Conservation (phyloP, 2,888 invertebrate species). For the Harpalus rufipes region DNA sequence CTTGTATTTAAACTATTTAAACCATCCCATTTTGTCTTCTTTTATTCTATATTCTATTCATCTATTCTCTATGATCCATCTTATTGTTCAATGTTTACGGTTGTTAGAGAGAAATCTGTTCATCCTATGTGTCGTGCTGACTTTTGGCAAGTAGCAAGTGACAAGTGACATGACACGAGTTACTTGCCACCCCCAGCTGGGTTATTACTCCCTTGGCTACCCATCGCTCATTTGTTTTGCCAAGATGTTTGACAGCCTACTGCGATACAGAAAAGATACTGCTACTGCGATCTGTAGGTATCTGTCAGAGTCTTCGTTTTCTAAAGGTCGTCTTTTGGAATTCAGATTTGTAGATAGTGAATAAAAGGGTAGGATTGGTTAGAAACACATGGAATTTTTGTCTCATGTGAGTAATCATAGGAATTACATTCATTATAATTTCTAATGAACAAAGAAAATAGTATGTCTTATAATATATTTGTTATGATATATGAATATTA, state of each 20-base stretch:
- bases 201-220: neutral
- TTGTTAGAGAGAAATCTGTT: neutral
- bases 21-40: no score
- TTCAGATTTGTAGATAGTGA: no score
- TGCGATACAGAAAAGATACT: neutral
- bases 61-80: no score
- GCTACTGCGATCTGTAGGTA: neutral
- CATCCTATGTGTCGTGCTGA: neutral
- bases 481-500: neutral
- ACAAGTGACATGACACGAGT: neutral
- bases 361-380: no score
- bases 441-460: neutral
- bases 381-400: no score
- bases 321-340: neutral
- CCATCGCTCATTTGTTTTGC: conserved; percentile 5
- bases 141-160: no score
- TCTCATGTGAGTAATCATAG: no score
- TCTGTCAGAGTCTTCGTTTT: neutral
- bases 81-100: neutral
- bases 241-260: neutral
- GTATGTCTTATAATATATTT: neutral
- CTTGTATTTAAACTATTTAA: no score
- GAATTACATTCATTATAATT: neutral
- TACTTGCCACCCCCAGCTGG: neutral
- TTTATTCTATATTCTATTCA: no score